phyloP scores from a whole-genome alignment of 1,140 invertebrate genomes.

The Mylabris phalerata region DNA sequence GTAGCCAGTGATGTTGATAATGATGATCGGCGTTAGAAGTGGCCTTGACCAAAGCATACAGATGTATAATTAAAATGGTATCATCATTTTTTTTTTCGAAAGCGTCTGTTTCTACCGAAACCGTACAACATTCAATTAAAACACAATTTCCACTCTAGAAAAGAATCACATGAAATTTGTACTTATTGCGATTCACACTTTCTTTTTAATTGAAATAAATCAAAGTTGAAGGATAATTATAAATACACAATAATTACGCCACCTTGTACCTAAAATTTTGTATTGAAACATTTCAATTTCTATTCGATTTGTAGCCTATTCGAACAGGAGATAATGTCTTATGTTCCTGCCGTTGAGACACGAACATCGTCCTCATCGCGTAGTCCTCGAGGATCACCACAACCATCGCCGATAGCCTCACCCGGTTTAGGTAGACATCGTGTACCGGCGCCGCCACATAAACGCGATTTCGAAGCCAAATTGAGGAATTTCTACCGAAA shows the following conservation, averaged over 20 bases:
- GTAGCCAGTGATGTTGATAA: no score
- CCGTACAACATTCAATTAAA: background rate
- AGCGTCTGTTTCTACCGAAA: background rate
- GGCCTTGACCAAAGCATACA: slow-evolving; percentile 9
- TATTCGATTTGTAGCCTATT: slow-evolving; percentile 68
- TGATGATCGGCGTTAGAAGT: background rate
- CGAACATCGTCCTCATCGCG: slow-evolving; percentile 38
- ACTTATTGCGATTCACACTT: background rate
- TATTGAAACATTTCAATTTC: slow-evolving; percentile 13
- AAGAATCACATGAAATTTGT: no score
- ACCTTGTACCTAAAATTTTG: background rate
- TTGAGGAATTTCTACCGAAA: slow-evolving; percentile 91
- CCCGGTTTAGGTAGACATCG: slow-evolving; percentile 69
- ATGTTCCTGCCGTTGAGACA: slow-evolving; percentile 63
- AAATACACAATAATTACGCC: background rate
- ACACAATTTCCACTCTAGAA: no score
- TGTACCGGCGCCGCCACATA: slow-evolving; percentile 79
- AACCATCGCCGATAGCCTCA: slow-evolving; percentile 71
- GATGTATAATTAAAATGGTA: slow-evolving; percentile 31
- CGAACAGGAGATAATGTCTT: slow-evolving; percentile 97
- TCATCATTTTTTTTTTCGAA: slow-evolving; percentile 25
- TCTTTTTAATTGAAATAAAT: background rate
- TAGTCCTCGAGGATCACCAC: slow-evolving; percentile 55
- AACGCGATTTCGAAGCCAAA: slow-evolving; percentile 92
- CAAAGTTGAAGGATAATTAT: background rate